These are phyloP conservation scores for Drosophila affinis DNA, from an alignment of 2,888 invertebrate genomes.

Conservation along the genomic window DNA sequence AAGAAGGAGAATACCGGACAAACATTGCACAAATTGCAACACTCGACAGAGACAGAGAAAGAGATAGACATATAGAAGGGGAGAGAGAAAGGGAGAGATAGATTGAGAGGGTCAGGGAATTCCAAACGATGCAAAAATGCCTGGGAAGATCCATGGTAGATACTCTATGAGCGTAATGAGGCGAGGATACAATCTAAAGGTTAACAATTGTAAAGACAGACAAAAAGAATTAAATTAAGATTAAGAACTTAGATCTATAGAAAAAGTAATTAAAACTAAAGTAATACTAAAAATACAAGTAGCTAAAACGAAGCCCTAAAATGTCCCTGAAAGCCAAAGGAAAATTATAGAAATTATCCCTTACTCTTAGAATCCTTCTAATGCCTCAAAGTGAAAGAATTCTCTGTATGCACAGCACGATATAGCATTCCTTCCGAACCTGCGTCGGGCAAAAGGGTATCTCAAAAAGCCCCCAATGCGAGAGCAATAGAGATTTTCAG, in stretches of 20 bases:
- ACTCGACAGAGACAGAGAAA: constrained; percentile 18
- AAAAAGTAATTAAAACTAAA: not conserved
- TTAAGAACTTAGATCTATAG: not conserved
- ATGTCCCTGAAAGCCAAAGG: not conserved
- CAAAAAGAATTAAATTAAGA: no score
- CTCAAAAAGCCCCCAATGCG: not conserved
- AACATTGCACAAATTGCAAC: constrained; percentile 43
- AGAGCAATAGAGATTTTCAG: not conserved
- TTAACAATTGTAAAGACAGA: not conserved
- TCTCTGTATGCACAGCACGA: no score
- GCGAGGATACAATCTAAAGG: not conserved
- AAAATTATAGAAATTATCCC: not conserved
- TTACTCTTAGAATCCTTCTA: not conserved
- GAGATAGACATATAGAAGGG: not conserved
- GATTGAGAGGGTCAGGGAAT: not conserved
- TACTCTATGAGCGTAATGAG: not conserved
- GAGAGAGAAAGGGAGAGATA: not conserved
- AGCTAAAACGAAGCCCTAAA: not conserved
- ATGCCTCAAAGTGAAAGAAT: not conserved
- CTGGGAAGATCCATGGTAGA: not conserved
- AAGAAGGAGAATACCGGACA: constrained; percentile 19
- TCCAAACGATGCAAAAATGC: not conserved
- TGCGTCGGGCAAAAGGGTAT: constrained; percentile 15
- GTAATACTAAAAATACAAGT: no score
- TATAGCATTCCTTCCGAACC: not conserved